Percentiles rank a stretch among this genome's conserved stretches.
Conservation (phyloP, 2,113 vertebrate genomes). For the Salvelinus namaycush region DNA sequence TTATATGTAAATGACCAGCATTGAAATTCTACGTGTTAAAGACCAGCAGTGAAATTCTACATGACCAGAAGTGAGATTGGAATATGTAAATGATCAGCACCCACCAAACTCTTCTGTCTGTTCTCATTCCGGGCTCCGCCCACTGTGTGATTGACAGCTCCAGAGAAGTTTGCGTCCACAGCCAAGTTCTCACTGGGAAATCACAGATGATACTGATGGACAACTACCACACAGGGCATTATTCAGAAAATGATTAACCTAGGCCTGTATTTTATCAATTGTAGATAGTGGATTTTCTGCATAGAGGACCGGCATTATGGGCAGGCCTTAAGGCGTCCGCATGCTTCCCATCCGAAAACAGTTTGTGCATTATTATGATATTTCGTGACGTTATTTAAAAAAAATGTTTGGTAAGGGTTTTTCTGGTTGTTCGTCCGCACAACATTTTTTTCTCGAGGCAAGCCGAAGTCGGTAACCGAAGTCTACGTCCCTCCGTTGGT, state of each 20-base stretch:
- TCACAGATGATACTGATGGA: slow-evolving; percentile 5
- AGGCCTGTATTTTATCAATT: too few species aligned
- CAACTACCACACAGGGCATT: not conserved
- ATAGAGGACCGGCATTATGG: too few species aligned
- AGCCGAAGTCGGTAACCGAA: too few species aligned
- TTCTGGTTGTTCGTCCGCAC: too few species aligned
- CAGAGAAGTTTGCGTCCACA: slow-evolving; percentile 65
- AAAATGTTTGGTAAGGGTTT: too few species aligned
- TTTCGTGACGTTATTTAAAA: too few species aligned
- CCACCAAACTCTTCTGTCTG: slow-evolving; percentile 73
- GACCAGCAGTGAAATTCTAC: not conserved
- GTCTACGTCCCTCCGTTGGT: too few species aligned
- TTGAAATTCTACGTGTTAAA: not conserved
- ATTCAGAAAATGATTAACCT: not conserved
- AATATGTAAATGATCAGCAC: slow-evolving; percentile 25
- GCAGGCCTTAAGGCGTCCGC: too few species aligned
- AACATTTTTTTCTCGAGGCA: too few species aligned
- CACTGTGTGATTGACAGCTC: slow-evolving; percentile 66
- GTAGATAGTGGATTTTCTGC: too few species aligned
- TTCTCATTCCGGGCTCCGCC: slow-evolving; percentile 78
- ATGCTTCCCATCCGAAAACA: too few species aligned
- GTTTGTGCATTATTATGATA: too few species aligned
- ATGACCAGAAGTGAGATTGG: not conserved
- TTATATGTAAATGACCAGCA: not conserved
- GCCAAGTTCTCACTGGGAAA: slow-evolving; percentile 62